Conservation (phyloP, 2,888 invertebrate species). For the Drosophila neonasuta region DNA sequence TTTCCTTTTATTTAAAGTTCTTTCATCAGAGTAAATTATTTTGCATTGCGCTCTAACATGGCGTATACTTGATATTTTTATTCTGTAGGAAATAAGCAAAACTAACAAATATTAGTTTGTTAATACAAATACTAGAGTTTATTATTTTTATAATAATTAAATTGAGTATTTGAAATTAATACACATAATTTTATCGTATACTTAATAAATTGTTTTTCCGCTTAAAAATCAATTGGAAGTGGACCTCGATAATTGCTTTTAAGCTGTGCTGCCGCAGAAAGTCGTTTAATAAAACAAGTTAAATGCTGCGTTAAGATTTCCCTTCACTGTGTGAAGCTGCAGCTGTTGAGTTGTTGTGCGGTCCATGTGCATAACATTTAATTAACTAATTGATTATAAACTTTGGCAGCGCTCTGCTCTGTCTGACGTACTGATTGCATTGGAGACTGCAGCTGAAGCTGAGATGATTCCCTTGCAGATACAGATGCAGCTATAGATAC, state of each 20-base stretch:
- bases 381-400: slow-evolving; percentile 46
- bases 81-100: too few species aligned
- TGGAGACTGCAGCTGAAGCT: slow-evolving; percentile 1
- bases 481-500: background rate
- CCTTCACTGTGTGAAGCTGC: background rate
- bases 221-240: background rate
- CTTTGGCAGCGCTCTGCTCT: background rate
- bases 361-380: slow-evolving; percentile 30
- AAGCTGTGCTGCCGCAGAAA: background rate
- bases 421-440: slow-evolving; percentile 22
- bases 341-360: background rate
- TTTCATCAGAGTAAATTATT: too few species aligned
- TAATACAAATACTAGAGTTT: too few species aligned
- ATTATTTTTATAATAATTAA: too few species aligned
- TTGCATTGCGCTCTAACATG: too few species aligned
- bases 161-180: too few species aligned
- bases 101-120: too few species aligned
- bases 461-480: slow-evolving; percentile 20
- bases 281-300: slow-evolving; percentile 7
- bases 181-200: slow-evolving; percentile 84
- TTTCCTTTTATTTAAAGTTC: too few species aligned
- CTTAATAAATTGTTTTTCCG: slow-evolving; percentile 58
- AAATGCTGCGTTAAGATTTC: slow-evolving; percentile 3
- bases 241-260: slow-evolving; percentile 9
- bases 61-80: too few species aligned